These are phyloP conservation scores for Psylliodes chrysocephalus DNA, from an alignment of 2,888 invertebrate species.

Conservation along the genomic window DNA sequence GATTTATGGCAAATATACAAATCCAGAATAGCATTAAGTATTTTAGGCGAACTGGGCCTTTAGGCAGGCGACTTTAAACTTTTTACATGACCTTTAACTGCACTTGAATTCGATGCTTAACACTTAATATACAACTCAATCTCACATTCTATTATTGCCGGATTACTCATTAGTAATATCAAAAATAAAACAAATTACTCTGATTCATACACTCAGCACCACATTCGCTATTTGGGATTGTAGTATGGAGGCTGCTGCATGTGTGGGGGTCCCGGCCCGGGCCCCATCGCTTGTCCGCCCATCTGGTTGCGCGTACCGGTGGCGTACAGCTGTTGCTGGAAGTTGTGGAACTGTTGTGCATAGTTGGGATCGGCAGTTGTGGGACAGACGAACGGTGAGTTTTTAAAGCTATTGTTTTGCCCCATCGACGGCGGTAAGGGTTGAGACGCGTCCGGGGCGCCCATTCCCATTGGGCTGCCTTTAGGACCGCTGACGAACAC, in stretches of 20 bases:
- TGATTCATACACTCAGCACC: conserved; percentile 62
- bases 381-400: conserved; percentile 84
- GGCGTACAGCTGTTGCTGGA: conserved; percentile 94
- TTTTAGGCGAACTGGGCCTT: conserved; percentile 58
- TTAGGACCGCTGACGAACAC: conserved; percentile 71
- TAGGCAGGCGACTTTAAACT: conserved; percentile 56
- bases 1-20: conserved; percentile 64
- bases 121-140: conserved; percentile 60
- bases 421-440: conserved; percentile 84
- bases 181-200: conserved; percentile 64
- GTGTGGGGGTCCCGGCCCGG: conserved; percentile 65
- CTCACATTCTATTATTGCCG: conserved; percentile 63
- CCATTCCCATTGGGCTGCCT: conserved; percentile 69
- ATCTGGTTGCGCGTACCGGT: conserved; percentile 79
- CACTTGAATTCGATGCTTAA: conserved; percentile 64
- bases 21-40: conserved; percentile 62
- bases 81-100: conserved; percentile 63
- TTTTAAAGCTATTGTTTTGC: conserved; percentile 77
- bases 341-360: conserved; percentile 95
- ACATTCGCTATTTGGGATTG: conserved; percentile 63
- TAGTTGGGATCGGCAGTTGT: conserved; percentile 91
- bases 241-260: conserved; percentile 65
- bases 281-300: conserved; percentile 63
- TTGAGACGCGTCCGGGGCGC: conserved; percentile 74
- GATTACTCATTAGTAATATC: conserved; percentile 64